Conservation (phyloP, 2,113 vertebrate genomes). For the Octodon degus region DNA sequence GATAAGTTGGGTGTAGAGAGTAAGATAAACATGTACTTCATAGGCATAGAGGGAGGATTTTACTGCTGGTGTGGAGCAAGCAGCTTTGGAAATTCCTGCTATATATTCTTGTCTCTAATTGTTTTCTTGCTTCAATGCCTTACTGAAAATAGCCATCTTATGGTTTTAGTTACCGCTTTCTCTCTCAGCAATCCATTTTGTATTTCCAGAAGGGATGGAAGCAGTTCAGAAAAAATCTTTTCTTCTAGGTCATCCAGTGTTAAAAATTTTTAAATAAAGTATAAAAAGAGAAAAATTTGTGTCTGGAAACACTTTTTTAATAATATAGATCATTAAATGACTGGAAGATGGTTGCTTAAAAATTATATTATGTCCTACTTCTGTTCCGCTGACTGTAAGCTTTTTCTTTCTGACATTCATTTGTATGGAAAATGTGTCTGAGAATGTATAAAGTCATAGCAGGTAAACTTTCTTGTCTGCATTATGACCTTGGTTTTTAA, state of each 20-base stretch:
- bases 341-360: conserved; percentile 39
- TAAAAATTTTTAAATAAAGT: conserved; percentile 15
- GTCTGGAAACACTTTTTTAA: not conserved
- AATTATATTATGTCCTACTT: not conserved
- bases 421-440: not conserved
- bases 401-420: not conserved
- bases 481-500: conserved; percentile 69
- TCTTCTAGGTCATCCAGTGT: not conserved
- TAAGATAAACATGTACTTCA: not conserved
- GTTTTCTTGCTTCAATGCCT: not conserved
- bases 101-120: not conserved
- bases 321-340: not conserved
- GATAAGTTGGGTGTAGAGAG: not conserved
- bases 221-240: conserved; percentile 1
- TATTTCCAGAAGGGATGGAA: conserved; percentile 15
- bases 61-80: not conserved
- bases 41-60: not conserved
- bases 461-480: conserved; percentile 50
- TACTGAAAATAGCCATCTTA: not conserved
- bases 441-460: conserved; percentile 35
- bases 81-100: not conserved
- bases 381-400: not conserved
- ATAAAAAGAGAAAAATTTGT: conserved; percentile 16
- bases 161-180: not conserved
- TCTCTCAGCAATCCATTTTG: not conserved